Evolutionary conservation across 2,113 vertebrate genomes (phyloP).

Genomic region (Elephas maximus): DNA sequence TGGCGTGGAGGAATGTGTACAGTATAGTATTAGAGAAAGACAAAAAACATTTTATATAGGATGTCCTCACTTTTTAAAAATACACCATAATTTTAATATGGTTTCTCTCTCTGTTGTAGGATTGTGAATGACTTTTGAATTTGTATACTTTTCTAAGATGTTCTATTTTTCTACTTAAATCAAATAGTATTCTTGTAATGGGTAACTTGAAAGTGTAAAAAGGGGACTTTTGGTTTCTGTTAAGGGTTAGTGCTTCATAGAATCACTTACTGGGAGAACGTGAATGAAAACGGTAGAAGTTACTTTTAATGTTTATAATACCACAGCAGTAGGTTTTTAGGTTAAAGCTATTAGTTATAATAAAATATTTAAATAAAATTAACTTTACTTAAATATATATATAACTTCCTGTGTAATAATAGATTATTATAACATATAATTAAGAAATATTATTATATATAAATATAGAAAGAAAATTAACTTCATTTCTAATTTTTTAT

Average conservation of each 20-base stretch:
- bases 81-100: neutral
- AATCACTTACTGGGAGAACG: neutral
- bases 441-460: neutral
- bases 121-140: neutral
- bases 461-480: constrained; percentile 5
- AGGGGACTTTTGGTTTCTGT: constrained; percentile 46
- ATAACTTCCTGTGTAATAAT: neutral
- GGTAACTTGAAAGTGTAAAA: constrained; percentile 44
- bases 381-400: neutral
- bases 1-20: neutral
- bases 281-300: neutral
- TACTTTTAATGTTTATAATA: constrained; percentile 19
- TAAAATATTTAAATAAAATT: neutral
- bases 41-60: neutral
- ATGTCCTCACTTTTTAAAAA: constrained; percentile 23
- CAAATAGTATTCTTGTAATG: constrained; percentile 22
- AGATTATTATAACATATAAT: neutral
- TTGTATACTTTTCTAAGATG: constrained; percentile 22
- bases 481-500: neutral
- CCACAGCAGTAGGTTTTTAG: neutral
- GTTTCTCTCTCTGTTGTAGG: neutral
- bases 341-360: neutral
- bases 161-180: constrained; percentile 21
- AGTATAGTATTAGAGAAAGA: neutral
- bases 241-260: neutral